Base-by-base conservation (phyloP, 2,113 vertebrate species). In the Todiramphus saurophagus region DNA sequence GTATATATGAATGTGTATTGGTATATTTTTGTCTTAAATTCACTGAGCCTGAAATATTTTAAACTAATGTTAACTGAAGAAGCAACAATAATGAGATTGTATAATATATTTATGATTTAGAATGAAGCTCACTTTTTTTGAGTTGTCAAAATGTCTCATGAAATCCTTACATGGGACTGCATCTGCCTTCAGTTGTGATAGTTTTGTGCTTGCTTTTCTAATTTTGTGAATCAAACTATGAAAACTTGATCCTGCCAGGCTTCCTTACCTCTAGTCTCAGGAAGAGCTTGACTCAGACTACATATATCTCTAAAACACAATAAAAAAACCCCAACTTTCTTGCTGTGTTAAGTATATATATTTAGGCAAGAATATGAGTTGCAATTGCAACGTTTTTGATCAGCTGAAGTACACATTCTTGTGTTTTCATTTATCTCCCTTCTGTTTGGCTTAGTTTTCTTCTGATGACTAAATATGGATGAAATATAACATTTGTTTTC, bases 381-480 rank as follows among this genome's bases (percentile, higher is more conserved):
- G 43, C 41, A 70, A 24, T 44, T 63, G 39, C 51, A 72, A 68
- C 23, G 53, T 60, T 89, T 92, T 83, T 74, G 17, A 27, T 84
- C 60, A 66, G 43, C 30, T 87, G 66, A 79, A 84, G 75, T 46
- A 23, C 21, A n/a, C 10, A 39, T 81, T 86, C 39, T 68, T 13
- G 20, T 69, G 33, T 68, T 93, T 75, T 75, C 24, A 4, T 82
- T 89, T 90, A 69, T 95, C 56, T 94, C 24, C 23, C 43, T 86
- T 90, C 69, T 87, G 24, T 72, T 96, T 81, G 67, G 72, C 44
- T 92, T 62, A 77, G 35, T 66, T 85, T 92, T 91, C 39, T 75
- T 94, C 59, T 70, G 48, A 56, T 89, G 51, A 75, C 83, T 93
- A 93, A 90, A 87, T 91, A 89, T 76, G 89, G 88, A 46, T 76